Evolutionary conservation across 2,797 vertebrate genomes (phyloP), one percentile per base, ranked within the genome.

Genomic region (Diplodus puntazzo): DNA sequence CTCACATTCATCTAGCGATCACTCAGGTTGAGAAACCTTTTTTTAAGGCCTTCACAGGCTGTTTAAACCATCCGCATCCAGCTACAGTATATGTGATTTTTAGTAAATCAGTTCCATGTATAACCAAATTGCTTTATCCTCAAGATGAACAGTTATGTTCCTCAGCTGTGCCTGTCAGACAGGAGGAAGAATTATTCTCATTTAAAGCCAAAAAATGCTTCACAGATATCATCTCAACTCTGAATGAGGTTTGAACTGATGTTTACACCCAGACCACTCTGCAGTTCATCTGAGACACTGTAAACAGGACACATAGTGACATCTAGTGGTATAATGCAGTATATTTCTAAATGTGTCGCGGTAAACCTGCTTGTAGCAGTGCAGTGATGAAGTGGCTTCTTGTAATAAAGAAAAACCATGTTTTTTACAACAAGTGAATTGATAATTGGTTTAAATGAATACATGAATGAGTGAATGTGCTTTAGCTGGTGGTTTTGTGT

Each of bases 341-440:
- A 43, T 48, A 21, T 39, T 11, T 20, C 39, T 54, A 30, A 21
- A 13, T 20, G 34, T 48, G 57, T 73, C 58, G 23, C 21, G 5
- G 27, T 43, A 53, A 25, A 39, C 9, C 11, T 23, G 62, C 14
- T 23, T 71, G 11, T 61, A 7, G 5, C 23, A 12, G 63, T 39
- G 45, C 8, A 49, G 59, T 69, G 48, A 34, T 55, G n/a, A 57
- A 69, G 65, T 10, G 6, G 14, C 48, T 20, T 48, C 55, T 65
- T 46, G 12, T 0, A 65, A 65, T 82, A 70, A 66, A 65, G 34
- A 2, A 11, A 21, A 60, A 27, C 43, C 6, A 4, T 49, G 4
- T 2, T 54, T 18, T 46, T 46, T 34, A 74, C 43, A 23, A 49
- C 30, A 13, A 42, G 4, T 49, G 12, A 62, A 2, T 61, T 23